Evolutionary conservation across 2,888 invertebrate genomes (phyloP), one percentile per base, ranked within the genome.

Genomic region (Sycophila texana): DNA sequence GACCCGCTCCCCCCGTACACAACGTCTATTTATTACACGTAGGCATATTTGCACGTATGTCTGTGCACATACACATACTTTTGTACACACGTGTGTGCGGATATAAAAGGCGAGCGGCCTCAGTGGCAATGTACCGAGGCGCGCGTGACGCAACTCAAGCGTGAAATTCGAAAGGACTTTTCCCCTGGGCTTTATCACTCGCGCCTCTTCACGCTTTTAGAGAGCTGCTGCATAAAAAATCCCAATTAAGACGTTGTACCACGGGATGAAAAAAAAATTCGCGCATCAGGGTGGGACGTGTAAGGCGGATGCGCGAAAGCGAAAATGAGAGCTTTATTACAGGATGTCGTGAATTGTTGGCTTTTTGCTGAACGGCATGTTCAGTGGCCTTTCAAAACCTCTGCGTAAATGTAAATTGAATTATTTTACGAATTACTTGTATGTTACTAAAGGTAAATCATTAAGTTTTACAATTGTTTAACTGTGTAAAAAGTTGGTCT

Each of bases 161-260:
- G 78, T 81, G 67, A 81, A 75, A 78, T 78, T 78, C 73, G 81
- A 78, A 81, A 78, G 75, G 72, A 81, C 78, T 78, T 81, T 81
- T 78, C 81, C 51, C 55, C 20, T 77, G 39, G 39, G 39, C 39
- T 74, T 74, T 74, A 77, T 77, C 74, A 72, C 30, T 78, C 57
- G 51, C 49, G 39, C 20, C 0, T 30, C 20, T 20, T 26, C 22
- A 13, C 13, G 18, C 30, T 2, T 61, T 39, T 14, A 22, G 14
- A n/a, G 30, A 30, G 10, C 2, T 7, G 12, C 47, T 18, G 47
- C 63, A 47, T 18, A 39, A 63, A 63, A 63, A 63, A 63, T 47
- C n/a, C 2, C 13, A 47, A 63, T 63, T 47, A 63, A 63, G 63
- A 63, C 47, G 63, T 63, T 7, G 14, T 2, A 22, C 16, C 30